Evolutionary conservation across 37 sponge, comb jelly and placozoan genomes (phyloP), one percentile per base, ranked within the genome.

Genomic region (Axinella damicornis): DNA sequence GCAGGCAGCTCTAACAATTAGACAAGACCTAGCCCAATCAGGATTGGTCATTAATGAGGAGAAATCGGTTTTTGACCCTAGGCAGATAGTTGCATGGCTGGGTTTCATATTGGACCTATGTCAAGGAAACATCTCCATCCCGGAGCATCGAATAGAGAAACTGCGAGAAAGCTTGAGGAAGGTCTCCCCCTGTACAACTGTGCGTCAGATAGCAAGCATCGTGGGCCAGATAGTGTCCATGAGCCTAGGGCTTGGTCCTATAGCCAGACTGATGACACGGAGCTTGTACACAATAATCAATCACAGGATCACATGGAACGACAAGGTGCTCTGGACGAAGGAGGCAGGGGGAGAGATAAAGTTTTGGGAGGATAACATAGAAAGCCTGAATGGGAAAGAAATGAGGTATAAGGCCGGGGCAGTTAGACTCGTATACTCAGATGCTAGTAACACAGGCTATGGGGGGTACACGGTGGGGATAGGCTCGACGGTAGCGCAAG

Each of bases 401-500:
- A 57, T 77, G 22, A 75, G 85, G 76, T 56, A 37, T 38, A 52
- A 1, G 1, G 66, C 85, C 2, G 58, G 36, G n/a, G 76, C 85
- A 25, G 53, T 75, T 19, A 84, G 69, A 52, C 57, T 84, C 2
- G 76, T 65, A 4, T 84, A 64, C 53, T 69, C 79, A 33, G 78
- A 86, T 78, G 86, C 73, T 37, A 57, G 86, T 57, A 71, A 86
- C 1, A 5, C 72, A 31, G 86, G 86, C 22, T 86, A 59, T 77
- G 86, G 71, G 11, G 86, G 86, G 16, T 77, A 78, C 38, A 39
- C 33, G n/a, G 79, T 78, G 19, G 30, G 72, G 1, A 53, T 57
- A 9, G 74, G 83, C 11, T 0, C 30, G 17, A 16, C 21, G 22
- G 39, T 77, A 38, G 86, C 78, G 16, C 27, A 78, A 5, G 86